Base-by-base conservation (phyloP, 2,888 invertebrate genomes). In the Adineta ricciae region DNA sequence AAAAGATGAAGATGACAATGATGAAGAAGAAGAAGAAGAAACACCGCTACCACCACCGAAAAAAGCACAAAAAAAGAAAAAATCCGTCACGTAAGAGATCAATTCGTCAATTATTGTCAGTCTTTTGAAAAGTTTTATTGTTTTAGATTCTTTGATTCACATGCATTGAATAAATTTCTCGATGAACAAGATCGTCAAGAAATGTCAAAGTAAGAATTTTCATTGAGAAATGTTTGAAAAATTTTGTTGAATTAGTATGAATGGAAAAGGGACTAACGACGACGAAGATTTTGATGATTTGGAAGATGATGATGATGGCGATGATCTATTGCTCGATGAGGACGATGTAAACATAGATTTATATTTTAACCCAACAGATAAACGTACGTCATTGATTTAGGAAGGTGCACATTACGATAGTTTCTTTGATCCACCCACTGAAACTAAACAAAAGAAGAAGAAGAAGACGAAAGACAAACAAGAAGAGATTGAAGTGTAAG, bases 311-410 rank as follows among this genome's bases (percentile, higher is more conserved):
- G 27, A 83, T 21, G 72, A 83, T 32, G 38, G 73, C 9, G 50
- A 64, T 85, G 93, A 92, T 88, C 93, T 92, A 38, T 86, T 87
- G 19, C 88, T 88, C n/a, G 88, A 88, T 83, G 88, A 88, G n/a
- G 87, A 86, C 36, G 88, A 88, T 84, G 88, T 86, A 78, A 72
- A 41, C 72, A 83, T 83, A 38, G 36, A 46, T 5, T 27, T 5
- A 2, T 73, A 36, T 73, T 41, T 36, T 78, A 38, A 46, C 50
- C 16, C n/a, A n/a, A n/a, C n/a, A n/a, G 83, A 46, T 27, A 49
- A 49, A 11, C n/a, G 19, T 72, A 21, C n/a, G n/a, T 84, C 0
- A 41, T 46, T 16, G 46, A 38, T 84, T 52, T 83, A 84, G 32
- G 85, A 56, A 78, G 32, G 54, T 83, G 83, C 78, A 83, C 36